phyloP scores from a whole-genome alignment of 2,888 invertebrate species.

The Eupithecia abbreviata region DNA sequence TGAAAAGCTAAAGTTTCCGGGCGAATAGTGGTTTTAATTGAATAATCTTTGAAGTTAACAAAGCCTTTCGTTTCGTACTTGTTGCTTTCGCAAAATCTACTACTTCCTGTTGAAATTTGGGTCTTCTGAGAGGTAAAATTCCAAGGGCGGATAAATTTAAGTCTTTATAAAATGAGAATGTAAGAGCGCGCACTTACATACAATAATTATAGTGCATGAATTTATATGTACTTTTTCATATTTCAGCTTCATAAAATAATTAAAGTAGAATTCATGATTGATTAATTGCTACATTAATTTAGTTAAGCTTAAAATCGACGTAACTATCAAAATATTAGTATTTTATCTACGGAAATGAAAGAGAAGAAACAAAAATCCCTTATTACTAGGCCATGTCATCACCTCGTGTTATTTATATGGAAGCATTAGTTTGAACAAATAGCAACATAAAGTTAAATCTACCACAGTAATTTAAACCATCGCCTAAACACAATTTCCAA shows the following conservation, averaged over 20 bases:
- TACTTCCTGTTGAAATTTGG: background rate
- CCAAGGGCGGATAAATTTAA: background rate
- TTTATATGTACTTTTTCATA: background rate
- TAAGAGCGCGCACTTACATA: background rate
- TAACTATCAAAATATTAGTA: background rate
- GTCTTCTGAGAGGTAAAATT: background rate
- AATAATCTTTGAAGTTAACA: conserved; percentile 49
- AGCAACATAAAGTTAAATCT: background rate
- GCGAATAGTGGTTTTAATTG: conserved; percentile 42
- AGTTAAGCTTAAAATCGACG: background rate
- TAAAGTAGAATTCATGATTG: background rate
- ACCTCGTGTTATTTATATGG: background rate
- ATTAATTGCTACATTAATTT: background rate
- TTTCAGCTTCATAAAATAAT: background rate
- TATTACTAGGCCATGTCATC: background rate
- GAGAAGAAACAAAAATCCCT: background rate
- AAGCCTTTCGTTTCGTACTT: conserved; percentile 60
- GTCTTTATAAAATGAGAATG: background rate
- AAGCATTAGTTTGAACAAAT: background rate
- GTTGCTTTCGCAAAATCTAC: conserved; percentile 57
- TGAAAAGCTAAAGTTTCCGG: conserved; percentile 33
- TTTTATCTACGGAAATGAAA: background rate
- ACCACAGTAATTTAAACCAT: background rate
- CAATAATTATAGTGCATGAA: background rate
- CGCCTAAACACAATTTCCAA: background rate